Percentiles rank a stretch among this genome's conserved stretches.
These are phyloP conservation scores for Paraescarpia echinospica DNA, from an alignment of 1,140 invertebrate species.

Conservation along the genomic window DNA sequence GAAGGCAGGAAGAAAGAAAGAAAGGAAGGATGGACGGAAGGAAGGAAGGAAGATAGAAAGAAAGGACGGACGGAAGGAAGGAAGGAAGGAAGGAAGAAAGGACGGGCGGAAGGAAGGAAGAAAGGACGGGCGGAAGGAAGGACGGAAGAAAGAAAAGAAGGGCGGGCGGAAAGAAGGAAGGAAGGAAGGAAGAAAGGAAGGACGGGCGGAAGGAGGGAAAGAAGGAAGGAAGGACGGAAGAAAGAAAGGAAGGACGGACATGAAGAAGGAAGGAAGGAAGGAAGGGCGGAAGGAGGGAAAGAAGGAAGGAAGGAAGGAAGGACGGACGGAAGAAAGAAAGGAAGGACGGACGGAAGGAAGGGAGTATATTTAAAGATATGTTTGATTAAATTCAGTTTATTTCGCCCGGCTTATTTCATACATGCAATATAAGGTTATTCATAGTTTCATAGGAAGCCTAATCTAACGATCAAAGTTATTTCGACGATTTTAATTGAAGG, in stretches of 20 bases:
- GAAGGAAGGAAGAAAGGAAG: too few species aligned
- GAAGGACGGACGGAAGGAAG: too few species aligned
- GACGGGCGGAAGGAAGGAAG: not conserved
- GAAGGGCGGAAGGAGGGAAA: not conserved
- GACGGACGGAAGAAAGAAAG: not conserved
- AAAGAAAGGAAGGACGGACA: too few species aligned
- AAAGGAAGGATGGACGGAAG: too few species aligned
- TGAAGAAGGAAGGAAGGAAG: too few species aligned
- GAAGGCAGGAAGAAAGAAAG: not conserved
- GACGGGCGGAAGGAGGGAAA: too few species aligned
- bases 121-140: not conserved
- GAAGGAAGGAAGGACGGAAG: too few species aligned
- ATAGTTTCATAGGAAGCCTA: not conserved
- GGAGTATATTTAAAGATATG: too few species aligned
- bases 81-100: not conserved
- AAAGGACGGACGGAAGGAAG: too few species aligned
- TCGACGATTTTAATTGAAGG: not conserved
- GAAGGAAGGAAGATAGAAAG: not conserved
- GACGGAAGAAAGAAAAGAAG: not conserved
- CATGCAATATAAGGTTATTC: too few species aligned
- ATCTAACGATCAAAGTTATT: not conserved
- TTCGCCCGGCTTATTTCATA: too few species aligned
- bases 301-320: not conserved
- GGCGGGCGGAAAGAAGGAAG: not conserved
- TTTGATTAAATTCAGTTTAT: too few species aligned